Evolutionary conservation across 2,797 vertebrate genomes (phyloP), one percentile per base, ranked within the genome.

Genomic region (Amblyopsis hoosieri): DNA sequence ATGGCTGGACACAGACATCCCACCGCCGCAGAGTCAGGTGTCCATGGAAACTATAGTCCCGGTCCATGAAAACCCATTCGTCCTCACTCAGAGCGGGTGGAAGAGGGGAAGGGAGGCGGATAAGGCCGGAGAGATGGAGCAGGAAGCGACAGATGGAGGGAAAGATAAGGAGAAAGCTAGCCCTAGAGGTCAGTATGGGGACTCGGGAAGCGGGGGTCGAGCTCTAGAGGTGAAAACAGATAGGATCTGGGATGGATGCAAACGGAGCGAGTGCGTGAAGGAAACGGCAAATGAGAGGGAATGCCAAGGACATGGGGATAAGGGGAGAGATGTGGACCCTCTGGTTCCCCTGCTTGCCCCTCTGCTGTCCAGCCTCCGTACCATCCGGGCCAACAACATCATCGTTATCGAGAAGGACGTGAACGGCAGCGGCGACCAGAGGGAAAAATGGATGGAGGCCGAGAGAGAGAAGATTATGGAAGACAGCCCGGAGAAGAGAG

Each of bases 1-100:
- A 3, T 87, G 81, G 86, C 71, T 76, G 47, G 87, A 69, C 42
- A 66, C 56, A 59, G 87, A 71, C n/a, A 12, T 63, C 50, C 85
- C 74, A 83, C 42, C 50, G 42, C 42, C 50, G 45, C 75, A 12
- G 10, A 78, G 87, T 29, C 80, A 88, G 17, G 94, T 95, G 17
- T 93, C 94, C 12, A 60, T 82, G 70, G 94, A 96, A 80, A 94
- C 94, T 33, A 94, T 94, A 10, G 85, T 89, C 45, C 88, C 88
- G 0, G 66, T 96, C 57, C 93, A 92, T 62, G 92, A 95, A 83
- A 97, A 95, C 72, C 94, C 93, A 12, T 96, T 97, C 69, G 92
- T 96, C 6, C 89, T 89, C 49, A 91, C 90, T 0, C 88, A 91
- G 62, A 89, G 78, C 42, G 64, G 65, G 12, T 85, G 84, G 83